phyloP scores from a whole-genome alignment of 2,888 invertebrate species.

The Xestoiulus laeticollis region DNA sequence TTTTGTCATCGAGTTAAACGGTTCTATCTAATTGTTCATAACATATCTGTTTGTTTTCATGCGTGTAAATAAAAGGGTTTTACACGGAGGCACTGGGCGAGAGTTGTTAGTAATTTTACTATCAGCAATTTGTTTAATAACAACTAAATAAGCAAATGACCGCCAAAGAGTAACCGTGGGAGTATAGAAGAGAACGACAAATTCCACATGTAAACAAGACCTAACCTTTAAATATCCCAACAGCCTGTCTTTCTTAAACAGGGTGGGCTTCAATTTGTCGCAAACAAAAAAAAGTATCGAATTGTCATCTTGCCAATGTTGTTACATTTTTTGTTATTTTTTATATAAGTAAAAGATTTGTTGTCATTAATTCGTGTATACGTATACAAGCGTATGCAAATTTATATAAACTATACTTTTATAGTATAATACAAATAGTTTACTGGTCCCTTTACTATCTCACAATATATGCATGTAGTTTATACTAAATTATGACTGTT shows the following conservation, averaged over 20 bases:
- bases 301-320: not conserved
- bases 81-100: not conserved
- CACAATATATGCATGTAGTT: no score
- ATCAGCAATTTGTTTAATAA: conserved; percentile 17
- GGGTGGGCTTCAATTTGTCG: not conserved
- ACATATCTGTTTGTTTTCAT: not conserved
- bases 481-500: no score
- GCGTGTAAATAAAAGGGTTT: not conserved
- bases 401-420: no score
- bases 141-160: not conserved
- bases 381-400: no score
- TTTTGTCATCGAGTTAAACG: not conserved
- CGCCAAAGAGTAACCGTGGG: not conserved
- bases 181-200: conserved; percentile 8
- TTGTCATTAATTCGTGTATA: no score
- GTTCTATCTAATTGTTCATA: not conserved
- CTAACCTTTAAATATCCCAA: not conserved
- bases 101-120: not conserved
- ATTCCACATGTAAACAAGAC: not conserved
- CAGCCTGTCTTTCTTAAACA: not conserved
- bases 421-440: no score
- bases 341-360: no score
- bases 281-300: not conserved
- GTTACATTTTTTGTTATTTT: no score
- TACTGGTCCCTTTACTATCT: no score